A percentile compares a stretch with the other conserved stretches of the same genome.
phyloP scores from a whole-genome alignment of 2,888 invertebrate species.

The Drosophila trichaetosa region DNA sequence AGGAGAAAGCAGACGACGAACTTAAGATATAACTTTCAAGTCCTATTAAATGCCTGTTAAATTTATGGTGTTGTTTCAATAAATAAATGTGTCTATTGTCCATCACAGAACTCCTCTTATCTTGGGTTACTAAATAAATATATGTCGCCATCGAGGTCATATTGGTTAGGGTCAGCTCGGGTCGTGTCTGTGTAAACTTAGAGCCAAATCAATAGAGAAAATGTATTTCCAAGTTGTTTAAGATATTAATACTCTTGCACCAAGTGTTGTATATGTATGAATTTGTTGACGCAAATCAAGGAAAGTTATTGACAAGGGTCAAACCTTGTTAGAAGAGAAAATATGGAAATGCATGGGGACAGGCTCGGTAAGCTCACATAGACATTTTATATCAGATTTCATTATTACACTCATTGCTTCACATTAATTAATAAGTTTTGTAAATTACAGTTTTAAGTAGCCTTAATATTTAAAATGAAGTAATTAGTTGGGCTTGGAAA shows the following conservation, averaged over 20 bases:
- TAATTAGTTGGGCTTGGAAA: neutral
- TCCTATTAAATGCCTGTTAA: constrained; percentile 33
- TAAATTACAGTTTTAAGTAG: neutral
- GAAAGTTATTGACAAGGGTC: neutral
- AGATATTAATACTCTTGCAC: neutral
- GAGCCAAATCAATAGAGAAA: constrained; percentile 40
- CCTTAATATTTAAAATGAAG: neutral
- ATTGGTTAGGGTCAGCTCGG: constrained; percentile 11
- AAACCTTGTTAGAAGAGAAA: neutral
- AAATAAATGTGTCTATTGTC: constrained; percentile 40
- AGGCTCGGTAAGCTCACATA: neutral
- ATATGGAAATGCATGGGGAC: neutral
- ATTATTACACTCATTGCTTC: neutral
- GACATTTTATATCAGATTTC: neutral
- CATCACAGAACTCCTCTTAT: constrained; percentile 1
- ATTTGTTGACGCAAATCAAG: neutral
- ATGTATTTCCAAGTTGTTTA: neutral
- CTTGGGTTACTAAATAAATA: constrained; percentile 58
- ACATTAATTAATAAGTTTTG: neutral
- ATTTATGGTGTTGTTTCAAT: constrained; percentile 28
- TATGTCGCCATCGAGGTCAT: constrained; percentile 37
- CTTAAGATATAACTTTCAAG: constrained; percentile 15
- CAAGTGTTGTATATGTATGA: neutral
- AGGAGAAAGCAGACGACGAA: neutral
- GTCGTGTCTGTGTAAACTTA: constrained; percentile 56